Conservation (phyloP, 2,888 invertebrate species). For the Netelia fuscicornis region DNA sequence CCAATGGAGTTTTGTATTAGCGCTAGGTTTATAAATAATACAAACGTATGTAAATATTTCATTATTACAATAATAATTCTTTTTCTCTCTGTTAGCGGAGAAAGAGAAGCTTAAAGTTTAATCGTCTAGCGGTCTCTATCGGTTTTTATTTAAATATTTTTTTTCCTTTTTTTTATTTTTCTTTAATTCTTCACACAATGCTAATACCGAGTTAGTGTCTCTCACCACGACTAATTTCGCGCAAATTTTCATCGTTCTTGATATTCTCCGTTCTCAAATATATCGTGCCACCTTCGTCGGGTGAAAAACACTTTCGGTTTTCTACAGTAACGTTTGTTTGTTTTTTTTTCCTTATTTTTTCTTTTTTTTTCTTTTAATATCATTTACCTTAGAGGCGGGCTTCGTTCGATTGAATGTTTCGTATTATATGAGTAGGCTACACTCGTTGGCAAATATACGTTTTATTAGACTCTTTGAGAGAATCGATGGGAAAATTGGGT, state of each 20-base stretch:
- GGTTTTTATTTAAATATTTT: conserved; percentile 65
- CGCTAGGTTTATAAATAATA: conserved; percentile 83
- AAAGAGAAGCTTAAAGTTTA: conserved; percentile 82
- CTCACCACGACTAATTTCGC: conserved; percentile 67
- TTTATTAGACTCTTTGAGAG: conserved; percentile 54
- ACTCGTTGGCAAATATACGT: conserved; percentile 59
- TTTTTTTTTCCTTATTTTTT: conserved; percentile 30
- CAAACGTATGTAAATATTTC: conserved; percentile 84
- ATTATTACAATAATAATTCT: conserved; percentile 80
- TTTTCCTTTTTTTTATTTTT: conserved; percentile 58
- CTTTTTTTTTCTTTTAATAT: conserved; percentile 72
- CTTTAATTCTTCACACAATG: conserved; percentile 77
- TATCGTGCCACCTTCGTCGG: conserved; percentile 75
- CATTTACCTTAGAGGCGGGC: conserved; percentile 81
- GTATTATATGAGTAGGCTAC: conserved; percentile 12
- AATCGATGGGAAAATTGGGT: conserved; percentile 37
- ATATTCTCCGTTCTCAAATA: conserved; percentile 26
- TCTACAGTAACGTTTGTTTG: conserved; percentile 58
- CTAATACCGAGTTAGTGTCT: conserved; percentile 69
- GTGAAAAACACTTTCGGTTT: conserved; percentile 75
- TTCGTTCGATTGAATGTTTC: conserved; percentile 71
- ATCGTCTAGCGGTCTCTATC: conserved; percentile 83
- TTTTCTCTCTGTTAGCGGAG: conserved; percentile 77
- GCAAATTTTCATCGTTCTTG: conserved; percentile 50
- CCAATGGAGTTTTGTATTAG: conserved; percentile 84